Conservation (phyloP, 2,888 invertebrate genomes). For the Oligia fasciuncula region DNA sequence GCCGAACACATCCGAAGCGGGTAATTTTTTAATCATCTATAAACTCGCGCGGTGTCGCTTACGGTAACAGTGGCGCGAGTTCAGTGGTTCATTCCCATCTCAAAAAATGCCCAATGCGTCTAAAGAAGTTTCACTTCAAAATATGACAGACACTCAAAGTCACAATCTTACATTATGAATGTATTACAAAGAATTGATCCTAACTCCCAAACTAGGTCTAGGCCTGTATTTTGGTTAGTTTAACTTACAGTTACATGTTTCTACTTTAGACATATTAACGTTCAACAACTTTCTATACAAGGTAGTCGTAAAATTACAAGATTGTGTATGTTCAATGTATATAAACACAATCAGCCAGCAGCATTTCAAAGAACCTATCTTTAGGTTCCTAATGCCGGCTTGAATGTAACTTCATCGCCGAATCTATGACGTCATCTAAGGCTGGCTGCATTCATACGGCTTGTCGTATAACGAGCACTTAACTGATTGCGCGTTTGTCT, state of each 20-base stretch:
- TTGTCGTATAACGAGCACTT: slow-evolving; percentile 52
- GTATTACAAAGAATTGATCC: too few species aligned
- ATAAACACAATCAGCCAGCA: background rate
- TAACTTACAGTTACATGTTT: background rate
- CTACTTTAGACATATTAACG: background rate
- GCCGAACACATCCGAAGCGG: too few species aligned
- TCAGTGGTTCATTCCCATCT: too few species aligned
- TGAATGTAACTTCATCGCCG: slow-evolving; percentile 7
- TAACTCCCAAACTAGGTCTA: too few species aligned
- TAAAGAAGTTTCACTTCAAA: too few species aligned
- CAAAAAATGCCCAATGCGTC: too few species aligned
- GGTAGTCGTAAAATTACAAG: background rate
- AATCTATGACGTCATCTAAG: slow-evolving; percentile 37
- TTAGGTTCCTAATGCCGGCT: slow-evolving; percentile 3
- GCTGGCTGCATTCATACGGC: slow-evolving; percentile 29
- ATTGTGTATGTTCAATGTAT: background rate
- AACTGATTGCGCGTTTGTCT: slow-evolving; percentile 57
- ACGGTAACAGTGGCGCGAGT: too few species aligned
- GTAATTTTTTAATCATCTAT: too few species aligned
- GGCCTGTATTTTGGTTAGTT: too few species aligned
- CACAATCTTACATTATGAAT: too few species aligned
- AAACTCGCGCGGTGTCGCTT: too few species aligned
- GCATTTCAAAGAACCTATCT: background rate
- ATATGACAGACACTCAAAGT: too few species aligned
- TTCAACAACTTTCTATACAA: background rate